A percentile compares a stretch with the other conserved stretches of the same genome.
Conservation (phyloP, 2,797 vertebrate species). For the Cheirogaleus major region DNA sequence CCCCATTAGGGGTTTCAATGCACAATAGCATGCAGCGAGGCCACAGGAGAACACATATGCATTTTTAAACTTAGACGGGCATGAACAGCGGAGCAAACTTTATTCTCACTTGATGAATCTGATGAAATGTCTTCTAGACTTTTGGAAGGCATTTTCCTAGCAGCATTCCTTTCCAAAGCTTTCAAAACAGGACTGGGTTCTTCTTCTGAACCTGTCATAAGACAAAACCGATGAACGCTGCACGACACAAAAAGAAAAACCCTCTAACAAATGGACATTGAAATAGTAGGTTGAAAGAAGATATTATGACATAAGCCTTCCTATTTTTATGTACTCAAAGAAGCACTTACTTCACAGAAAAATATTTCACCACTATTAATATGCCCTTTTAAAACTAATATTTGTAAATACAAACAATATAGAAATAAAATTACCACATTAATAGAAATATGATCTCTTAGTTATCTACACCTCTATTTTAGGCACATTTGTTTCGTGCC, state of each 20-base stretch:
- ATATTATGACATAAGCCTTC: background rate
- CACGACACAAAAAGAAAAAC: conserved; percentile 60
- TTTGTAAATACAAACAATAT: background rate
- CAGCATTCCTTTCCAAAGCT: conserved; percentile 87
- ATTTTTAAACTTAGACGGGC: conserved; percentile 60
- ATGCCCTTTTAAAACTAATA: background rate
- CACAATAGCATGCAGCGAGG: conserved; percentile 53
- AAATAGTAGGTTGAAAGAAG: background rate
- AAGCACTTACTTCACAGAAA: background rate
- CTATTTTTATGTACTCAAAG: conserved; percentile 2
- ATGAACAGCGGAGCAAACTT: conserved; percentile 74
- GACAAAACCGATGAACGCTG: conserved; percentile 87
- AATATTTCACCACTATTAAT: background rate
- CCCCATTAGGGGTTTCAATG: background rate
- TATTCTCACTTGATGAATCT: conserved; percentile 90
- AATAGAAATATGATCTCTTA: background rate
- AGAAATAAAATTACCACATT: conserved; percentile 18
- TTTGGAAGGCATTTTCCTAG: conserved; percentile 91
- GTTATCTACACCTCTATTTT: conserved; percentile 52
- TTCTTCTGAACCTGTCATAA: conserved; percentile 90
- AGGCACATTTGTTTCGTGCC: conserved; percentile 27
- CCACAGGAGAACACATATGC: conserved; percentile 39
- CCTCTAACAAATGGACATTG: background rate
- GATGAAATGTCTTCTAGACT: conserved; percentile 93
- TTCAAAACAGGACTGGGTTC: conserved; percentile 86